Conservation (phyloP, 1,140 invertebrate species). For the Ptiloglossa arizonensis region DNA sequence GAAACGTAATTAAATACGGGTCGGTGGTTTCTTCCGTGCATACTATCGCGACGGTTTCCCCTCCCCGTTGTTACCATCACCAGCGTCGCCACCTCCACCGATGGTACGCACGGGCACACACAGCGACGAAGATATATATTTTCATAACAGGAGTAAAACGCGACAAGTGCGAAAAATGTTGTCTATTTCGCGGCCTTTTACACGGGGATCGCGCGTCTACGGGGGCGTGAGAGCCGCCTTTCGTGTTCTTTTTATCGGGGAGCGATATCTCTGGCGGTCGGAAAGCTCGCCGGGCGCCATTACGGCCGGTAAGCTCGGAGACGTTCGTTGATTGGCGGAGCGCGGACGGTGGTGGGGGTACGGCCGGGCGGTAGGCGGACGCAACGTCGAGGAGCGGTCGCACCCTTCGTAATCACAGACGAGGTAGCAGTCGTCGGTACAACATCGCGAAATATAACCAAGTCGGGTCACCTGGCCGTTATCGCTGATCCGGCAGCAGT, state of each 20-base stretch:
- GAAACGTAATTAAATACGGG: neutral
- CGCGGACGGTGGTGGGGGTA: slow-evolving; percentile 10
- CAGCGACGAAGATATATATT: slow-evolving; percentile 5
- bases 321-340: slow-evolving; percentile 47
- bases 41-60: neutral
- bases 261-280: slow-evolving; percentile 26
- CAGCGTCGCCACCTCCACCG: no score
- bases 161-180: slow-evolving; percentile 39
- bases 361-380: slow-evolving; percentile 40
- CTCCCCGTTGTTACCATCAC: neutral
- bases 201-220: neutral
- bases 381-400: neutral
- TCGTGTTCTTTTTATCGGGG: slow-evolving; percentile 26
- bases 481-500: neutral
- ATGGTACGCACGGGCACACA: neutral
- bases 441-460: slow-evolving; percentile 40
- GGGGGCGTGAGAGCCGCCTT: slow-evolving; percentile 33
- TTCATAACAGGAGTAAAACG: slow-evolving; percentile 21
- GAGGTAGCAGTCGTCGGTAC: slow-evolving; percentile 42
- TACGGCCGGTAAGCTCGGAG: slow-evolving; percentile 13
- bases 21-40: neutral
- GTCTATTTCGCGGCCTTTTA: slow-evolving; percentile 27
- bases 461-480: neutral
- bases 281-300: slow-evolving; percentile 57
- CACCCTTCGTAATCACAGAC: slow-evolving; percentile 30